Percentiles rank a stretch among this genome's conserved stretches.
phyloP scores from a whole-genome alignment of 2,797 vertebrate genomes.

The Enteromius thamalakanensis region DNA sequence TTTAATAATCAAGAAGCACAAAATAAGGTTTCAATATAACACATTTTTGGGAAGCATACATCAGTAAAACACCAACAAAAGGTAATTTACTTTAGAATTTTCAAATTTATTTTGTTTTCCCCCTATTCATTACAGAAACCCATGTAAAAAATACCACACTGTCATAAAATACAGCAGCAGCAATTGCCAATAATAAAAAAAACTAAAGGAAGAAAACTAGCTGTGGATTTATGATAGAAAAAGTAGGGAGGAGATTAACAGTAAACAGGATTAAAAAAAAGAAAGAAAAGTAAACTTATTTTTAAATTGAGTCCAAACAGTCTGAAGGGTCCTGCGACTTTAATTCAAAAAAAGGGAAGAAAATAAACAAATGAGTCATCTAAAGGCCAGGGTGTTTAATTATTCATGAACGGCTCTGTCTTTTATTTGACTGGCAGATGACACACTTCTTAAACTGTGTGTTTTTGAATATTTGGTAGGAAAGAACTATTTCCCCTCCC shows the following conservation, averaged over 20 bases:
- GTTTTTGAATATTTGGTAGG: conserved; percentile 80
- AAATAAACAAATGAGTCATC: conserved; percentile 72
- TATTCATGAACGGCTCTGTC: conserved; percentile 78
- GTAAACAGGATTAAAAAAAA: conserved; percentile 59
- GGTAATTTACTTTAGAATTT: conserved; percentile 74
- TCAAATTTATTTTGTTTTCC: conserved; percentile 82
- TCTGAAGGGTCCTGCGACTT: conserved; percentile 81
- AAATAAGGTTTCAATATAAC: neutral
- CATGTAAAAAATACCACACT: conserved; percentile 92
- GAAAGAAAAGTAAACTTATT: conserved; percentile 74
- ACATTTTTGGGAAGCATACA: neutral
- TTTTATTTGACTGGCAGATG: conserved; percentile 76
- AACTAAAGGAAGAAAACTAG: conserved; percentile 75
- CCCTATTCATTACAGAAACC: conserved; percentile 90
- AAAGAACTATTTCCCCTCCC: conserved; percentile 79
- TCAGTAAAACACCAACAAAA: conserved; percentile 37
- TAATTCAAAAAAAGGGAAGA: conserved; percentile 73
- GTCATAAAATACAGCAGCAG: conserved; percentile 99
- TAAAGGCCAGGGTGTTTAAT: conserved; percentile 76
- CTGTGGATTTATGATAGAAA: conserved; percentile 53
- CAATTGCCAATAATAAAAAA: conserved; percentile 92
- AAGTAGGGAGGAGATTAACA: conserved; percentile 55
- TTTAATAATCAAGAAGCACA: neutral
- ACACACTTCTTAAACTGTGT: conserved; percentile 69
- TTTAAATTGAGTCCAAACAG: conserved; percentile 74